Evolutionary conservation across 2,888 invertebrate genomes (phyloP).

Genomic region (Proisotoma minuta): DNA sequence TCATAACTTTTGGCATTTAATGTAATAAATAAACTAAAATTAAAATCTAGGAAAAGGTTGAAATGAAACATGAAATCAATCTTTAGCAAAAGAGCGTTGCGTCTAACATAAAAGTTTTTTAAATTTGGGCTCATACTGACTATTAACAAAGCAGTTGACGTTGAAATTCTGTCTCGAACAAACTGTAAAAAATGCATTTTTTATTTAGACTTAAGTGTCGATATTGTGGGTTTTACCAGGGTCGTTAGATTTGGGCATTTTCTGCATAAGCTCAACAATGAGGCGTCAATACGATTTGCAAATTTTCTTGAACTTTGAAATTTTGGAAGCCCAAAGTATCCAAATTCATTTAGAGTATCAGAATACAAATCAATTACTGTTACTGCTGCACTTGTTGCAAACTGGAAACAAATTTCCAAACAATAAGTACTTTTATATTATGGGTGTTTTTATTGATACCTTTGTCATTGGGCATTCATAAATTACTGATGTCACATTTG

Average conservation of each 20-base stretch:
- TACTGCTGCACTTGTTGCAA: conserved; percentile 55
- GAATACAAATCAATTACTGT: conserved; percentile 61
- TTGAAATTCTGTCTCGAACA: conserved; percentile 70
- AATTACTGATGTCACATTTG: conserved; percentile 64
- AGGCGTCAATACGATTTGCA: conserved; percentile 64
- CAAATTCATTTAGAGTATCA: conserved; percentile 62
- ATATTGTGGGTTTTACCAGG: conserved; percentile 55
- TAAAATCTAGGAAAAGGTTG: conserved; percentile 62
- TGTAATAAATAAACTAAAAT: conserved; percentile 65
- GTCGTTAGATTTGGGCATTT: conserved; percentile 65
- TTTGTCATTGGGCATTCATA: conserved; percentile 62
- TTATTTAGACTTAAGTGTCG: background rate
- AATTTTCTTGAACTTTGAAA: conserved; percentile 65
- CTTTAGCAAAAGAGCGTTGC: conserved; percentile 66
- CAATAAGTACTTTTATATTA: background rate
- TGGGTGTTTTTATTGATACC: conserved; percentile 52
- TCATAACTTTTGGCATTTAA: conserved; percentile 61
- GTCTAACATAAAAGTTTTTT: conserved; percentile 61
- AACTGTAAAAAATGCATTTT: conserved; percentile 53
- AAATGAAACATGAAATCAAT: conserved; percentile 54
- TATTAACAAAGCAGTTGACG: conserved; percentile 67
- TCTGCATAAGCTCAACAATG: conserved; percentile 62
- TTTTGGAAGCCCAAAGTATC: conserved; percentile 64
- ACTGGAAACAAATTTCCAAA: background rate
- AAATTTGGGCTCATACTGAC: conserved; percentile 63